phyloP scores from a whole-genome alignment of 2,113 vertebrate genomes.

The Xerus inauris region DNA sequence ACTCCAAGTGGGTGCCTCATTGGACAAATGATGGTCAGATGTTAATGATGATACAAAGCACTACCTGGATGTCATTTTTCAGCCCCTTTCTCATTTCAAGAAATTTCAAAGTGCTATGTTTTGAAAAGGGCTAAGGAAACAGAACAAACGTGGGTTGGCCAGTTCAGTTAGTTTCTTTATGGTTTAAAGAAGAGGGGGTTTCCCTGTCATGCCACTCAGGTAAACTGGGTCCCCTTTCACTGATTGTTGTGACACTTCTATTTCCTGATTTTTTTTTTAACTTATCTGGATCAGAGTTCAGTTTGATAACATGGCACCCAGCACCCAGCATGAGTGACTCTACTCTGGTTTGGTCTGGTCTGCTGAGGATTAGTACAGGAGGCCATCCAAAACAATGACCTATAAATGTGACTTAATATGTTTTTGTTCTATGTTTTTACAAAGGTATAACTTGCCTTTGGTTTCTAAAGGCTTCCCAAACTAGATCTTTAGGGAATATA shows the following conservation, averaged over 20 bases:
- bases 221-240: not conserved
- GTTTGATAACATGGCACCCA: not conserved
- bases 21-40: slow-evolving; percentile 25
- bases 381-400: not conserved
- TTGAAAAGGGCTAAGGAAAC: not conserved
- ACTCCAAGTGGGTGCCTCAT: not conserved
- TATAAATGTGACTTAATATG: not conserved
- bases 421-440: not conserved
- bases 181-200: not conserved
- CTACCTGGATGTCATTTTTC: slow-evolving; percentile 27
- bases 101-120: slow-evolving; percentile 47
- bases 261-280: not conserved
- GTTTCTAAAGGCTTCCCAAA: slow-evolving; percentile 69
- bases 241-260: not conserved
- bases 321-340: not conserved
- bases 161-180: not conserved
- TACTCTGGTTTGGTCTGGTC: not conserved
- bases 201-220: not conserved
- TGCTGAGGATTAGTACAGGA: not conserved
- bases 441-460: slow-evolving; percentile 52
- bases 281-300: not conserved
- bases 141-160: not conserved
- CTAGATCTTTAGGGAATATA: slow-evolving; percentile 70
- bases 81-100: slow-evolving; percentile 67
- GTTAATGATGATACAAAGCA: slow-evolving; percentile 57